A percentile compares a stretch with the other conserved stretches of the same genome.
These are phyloP conservation scores for Scomber japonicus DNA, from an alignment of 2,113 vertebrate genomes.

Conservation along the genomic window DNA sequence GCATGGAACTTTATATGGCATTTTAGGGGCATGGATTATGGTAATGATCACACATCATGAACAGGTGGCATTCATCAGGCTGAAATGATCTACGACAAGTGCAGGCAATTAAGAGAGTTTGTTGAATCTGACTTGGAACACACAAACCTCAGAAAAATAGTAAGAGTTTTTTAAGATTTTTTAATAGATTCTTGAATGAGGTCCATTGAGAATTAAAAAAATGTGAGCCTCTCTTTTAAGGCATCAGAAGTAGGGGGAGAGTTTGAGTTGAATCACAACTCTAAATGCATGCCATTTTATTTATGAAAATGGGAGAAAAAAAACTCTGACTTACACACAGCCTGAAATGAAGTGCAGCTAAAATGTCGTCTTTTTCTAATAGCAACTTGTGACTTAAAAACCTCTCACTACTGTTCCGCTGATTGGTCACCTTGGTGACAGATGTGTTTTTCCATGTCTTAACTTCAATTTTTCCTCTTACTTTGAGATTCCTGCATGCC, in stretches of 20 bases:
- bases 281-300: neutral
- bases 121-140: too few relatives aligned
- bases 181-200: too few relatives aligned
- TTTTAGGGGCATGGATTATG: too few relatives aligned
- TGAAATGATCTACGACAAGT: too few relatives aligned
- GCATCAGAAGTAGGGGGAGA: neutral
- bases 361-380: slow-evolving; percentile 41
- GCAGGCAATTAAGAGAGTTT: too few relatives aligned
- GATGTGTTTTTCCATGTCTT: slow-evolving; percentile 29
- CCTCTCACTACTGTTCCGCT: slow-evolving; percentile 26
- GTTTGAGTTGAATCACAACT: neutral
- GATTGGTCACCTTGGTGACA: slow-evolving; percentile 41
- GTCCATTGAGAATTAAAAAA: too few relatives aligned
- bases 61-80: too few relatives aligned
- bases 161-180: too few relatives aligned
- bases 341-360: slow-evolving; percentile 41
- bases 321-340: neutral
- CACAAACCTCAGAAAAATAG: too few relatives aligned
- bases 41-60: too few relatives aligned
- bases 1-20: too few relatives aligned
- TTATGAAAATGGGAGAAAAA: neutral
- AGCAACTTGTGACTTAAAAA: slow-evolving; percentile 31
- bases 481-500: neutral
- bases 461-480: slow-evolving; percentile 9
- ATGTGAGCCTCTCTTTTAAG: too few relatives aligned